These are phyloP conservation scores for Charadrius vociferus DNA, from an alignment of 2,113 vertebrate species.

Conservation along the genomic window DNA sequence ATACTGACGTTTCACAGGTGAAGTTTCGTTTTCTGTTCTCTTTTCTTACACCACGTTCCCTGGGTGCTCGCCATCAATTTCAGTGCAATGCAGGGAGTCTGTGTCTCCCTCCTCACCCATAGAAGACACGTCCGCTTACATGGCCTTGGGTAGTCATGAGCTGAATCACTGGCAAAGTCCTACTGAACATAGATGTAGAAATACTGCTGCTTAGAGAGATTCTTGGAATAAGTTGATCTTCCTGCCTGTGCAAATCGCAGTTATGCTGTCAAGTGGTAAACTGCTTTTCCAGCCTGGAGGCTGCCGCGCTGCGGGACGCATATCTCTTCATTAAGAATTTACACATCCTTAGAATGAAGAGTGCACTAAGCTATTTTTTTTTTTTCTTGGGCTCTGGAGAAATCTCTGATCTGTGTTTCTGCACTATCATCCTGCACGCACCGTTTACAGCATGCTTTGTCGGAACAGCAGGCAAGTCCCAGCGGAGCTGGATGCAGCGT, in stretches of 20 bases:
- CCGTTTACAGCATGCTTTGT: neutral
- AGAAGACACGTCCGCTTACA: neutral
- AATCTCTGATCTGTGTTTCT: neutral
- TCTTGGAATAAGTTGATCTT: neutral
- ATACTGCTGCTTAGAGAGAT: neutral
- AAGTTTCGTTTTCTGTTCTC: neutral
- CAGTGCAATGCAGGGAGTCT: neutral
- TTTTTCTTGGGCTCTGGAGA: neutral
- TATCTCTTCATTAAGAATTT: neutral
- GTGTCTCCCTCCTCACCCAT: neutral
- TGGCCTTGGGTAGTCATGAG: neutral
- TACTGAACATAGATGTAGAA: neutral
- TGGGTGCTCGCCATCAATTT: neutral
- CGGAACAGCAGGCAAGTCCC: neutral
- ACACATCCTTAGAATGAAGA: neutral
- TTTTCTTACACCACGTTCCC: fast-evolving
- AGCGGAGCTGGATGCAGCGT: fast-evolving
- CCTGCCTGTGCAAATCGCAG: neutral
- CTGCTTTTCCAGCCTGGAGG: neutral
- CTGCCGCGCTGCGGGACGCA: neutral
- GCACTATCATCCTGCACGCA: neutral
- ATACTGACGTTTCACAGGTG: fast-evolving
- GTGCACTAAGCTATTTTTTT: neutral
- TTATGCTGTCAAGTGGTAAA: neutral
- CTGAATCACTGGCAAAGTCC: neutral